Conservation (phyloP, 2,113 vertebrate species). For the Silurus asotus region DNA sequence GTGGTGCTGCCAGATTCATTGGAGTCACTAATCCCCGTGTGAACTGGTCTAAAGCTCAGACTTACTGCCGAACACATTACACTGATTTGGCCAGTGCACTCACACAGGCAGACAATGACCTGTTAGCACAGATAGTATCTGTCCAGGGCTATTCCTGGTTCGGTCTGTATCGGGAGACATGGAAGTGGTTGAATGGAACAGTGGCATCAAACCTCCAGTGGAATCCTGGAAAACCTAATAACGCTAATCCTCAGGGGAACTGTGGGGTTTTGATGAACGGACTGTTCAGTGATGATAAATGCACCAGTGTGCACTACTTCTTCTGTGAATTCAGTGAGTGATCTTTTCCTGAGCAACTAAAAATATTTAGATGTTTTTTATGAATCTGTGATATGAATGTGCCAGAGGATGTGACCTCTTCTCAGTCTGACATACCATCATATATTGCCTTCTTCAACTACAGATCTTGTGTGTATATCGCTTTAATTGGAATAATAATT, state of each 20-base stretch:
- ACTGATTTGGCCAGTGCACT: constrained; percentile 11
- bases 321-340: constrained; percentile 33
- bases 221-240: not conserved
- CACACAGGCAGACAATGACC: not conserved
- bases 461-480: too few species aligned
- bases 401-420: too few species aligned
- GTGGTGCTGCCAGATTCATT: not conserved
- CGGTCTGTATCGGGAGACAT: constrained; percentile 24
- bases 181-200: constrained; percentile 30
- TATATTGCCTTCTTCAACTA: too few species aligned
- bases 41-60: constrained; percentile 12
- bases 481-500: too few species aligned
- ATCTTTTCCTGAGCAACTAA: too few species aligned
- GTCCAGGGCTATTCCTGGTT: not conserved
- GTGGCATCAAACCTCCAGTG: not conserved
- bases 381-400: too few species aligned
- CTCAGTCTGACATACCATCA: too few species aligned
- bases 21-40: not conserved
- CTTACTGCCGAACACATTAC: constrained; percentile 27
- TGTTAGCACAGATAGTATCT: not conserved
- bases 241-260: not conserved
- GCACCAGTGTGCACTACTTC: not conserved
- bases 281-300: not conserved
- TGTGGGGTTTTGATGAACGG: not conserved
- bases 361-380: too few species aligned